These are phyloP conservation scores for Homarus americanus DNA, from an alignment of 1,140 invertebrate species.

Conservation along the genomic window DNA sequence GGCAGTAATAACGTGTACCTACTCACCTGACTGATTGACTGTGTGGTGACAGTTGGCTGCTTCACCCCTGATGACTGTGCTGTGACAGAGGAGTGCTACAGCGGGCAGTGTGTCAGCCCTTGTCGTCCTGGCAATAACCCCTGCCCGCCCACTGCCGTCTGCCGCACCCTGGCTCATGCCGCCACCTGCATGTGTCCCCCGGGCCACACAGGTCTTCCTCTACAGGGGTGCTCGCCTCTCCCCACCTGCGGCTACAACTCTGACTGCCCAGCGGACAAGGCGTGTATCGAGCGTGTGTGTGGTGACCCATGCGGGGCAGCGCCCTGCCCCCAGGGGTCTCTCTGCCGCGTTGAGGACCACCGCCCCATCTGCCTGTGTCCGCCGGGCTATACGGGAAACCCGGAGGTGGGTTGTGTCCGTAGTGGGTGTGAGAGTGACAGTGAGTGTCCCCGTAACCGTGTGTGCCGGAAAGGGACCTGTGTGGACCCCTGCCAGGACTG, in stretches of 20 bases:
- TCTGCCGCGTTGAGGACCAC: constrained; percentile 86
- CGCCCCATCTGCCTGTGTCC: constrained; percentile 84
- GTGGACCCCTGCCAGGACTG: constrained; percentile 89
- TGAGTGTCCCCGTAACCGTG: constrained; percentile 77
- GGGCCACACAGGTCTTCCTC: constrained; percentile 84
- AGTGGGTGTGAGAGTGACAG: constrained; percentile 55
- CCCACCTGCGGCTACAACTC: constrained; percentile 77
- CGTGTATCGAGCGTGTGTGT: constrained; percentile 76
- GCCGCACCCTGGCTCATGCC: constrained; percentile 78
- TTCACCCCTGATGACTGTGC: constrained; percentile 76
- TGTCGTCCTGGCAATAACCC: constrained; percentile 82
- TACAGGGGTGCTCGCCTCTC: constrained; percentile 85
- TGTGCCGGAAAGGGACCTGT: constrained; percentile 87
- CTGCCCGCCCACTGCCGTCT: constrained; percentile 85
- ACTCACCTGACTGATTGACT: neutral
- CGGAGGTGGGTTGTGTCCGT: constrained; percentile 63
- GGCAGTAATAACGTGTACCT: neutral
- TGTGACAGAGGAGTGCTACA: constrained; percentile 76
- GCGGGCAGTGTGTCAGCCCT: constrained; percentile 76
- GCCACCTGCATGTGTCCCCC: constrained; percentile 86
- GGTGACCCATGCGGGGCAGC: constrained; percentile 73
- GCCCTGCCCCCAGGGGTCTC: constrained; percentile 77
- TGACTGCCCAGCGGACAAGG: constrained; percentile 77
- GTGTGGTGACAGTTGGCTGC: constrained; percentile 73
- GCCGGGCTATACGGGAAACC: constrained; percentile 67